Conservation (phyloP, 2,113 vertebrate species). For the Noctilio leporinus region DNA sequence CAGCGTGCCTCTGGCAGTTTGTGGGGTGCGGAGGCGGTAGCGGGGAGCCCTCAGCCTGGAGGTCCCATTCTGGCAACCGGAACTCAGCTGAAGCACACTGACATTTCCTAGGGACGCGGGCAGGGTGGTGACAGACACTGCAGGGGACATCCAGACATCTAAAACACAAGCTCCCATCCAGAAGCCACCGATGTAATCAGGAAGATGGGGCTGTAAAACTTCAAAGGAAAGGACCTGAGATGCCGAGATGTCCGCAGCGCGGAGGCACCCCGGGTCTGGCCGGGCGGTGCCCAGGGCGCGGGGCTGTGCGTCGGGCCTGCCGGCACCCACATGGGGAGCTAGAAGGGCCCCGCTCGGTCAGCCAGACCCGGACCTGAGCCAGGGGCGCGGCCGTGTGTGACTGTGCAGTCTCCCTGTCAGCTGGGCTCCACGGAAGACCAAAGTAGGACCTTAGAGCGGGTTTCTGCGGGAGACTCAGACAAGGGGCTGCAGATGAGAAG, state of each 20-base stretch:
- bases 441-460: too few relatives aligned
- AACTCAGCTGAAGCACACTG: neutral
- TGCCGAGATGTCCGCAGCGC: slow-evolving; percentile 51
- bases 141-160: neutral
- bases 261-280: neutral
- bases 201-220: neutral
- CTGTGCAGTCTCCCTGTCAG: neutral
- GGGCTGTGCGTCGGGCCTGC: neutral
- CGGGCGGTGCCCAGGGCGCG: fast-evolving
- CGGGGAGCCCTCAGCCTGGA: neutral
- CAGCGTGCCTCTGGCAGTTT: neutral
- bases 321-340: neutral
- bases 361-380: neutral
- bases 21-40: too few relatives aligned
- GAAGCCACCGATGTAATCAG: neutral
- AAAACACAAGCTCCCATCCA: neutral
- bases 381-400: too few relatives aligned
- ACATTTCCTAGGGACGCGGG: neutral
- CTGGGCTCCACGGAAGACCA: neutral
- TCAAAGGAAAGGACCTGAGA: slow-evolving; percentile 14
- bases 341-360: neutral
- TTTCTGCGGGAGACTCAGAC: neutral
- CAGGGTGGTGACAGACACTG: neutral
- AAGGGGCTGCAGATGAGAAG: neutral
- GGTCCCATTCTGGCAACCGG: neutral